Conservation (phyloP, 2,113 vertebrate genomes). For the Clarias gariepinus region DNA sequence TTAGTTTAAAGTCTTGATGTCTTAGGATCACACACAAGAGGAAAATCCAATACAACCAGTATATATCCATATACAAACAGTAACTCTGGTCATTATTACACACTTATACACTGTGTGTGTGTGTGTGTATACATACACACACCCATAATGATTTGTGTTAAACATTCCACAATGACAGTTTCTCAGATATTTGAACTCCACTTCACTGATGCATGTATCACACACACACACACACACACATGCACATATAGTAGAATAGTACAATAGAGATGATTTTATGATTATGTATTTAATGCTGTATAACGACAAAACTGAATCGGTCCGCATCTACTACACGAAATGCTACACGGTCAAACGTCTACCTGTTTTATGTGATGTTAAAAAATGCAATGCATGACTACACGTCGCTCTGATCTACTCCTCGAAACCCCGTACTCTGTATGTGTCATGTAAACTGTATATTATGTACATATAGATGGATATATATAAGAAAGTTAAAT, state of each 20-base stretch:
- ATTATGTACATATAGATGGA: slow-evolving; percentile 59
- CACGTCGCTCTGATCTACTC: neutral
- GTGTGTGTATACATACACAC: too few relatives aligned
- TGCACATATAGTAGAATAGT: neutral
- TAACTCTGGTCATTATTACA: too few relatives aligned
- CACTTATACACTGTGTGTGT: too few relatives aligned
- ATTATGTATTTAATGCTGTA: neutral
- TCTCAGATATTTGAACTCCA: neutral
- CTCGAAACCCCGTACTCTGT: slow-evolving; percentile 36
- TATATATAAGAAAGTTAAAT: slow-evolving; percentile 49
- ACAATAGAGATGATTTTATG: neutral
- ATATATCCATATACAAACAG: too few relatives aligned
- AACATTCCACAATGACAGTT: neutral
- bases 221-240: too few relatives aligned
- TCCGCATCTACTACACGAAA: neutral
- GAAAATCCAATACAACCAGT: too few relatives aligned
- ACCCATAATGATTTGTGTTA: neutral
- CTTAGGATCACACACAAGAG: neutral
- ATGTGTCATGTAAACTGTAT: slow-evolving; percentile 55
- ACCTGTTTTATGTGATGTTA: neutral
- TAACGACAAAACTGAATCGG: neutral
- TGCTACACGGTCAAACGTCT: slow-evolving; percentile 16
- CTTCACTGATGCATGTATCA: neutral
- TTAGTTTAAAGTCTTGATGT: neutral
- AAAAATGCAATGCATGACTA: neutral